Base-by-base conservation (phyloP, 2,797 vertebrate species). In the Botia kubotai region DNA sequence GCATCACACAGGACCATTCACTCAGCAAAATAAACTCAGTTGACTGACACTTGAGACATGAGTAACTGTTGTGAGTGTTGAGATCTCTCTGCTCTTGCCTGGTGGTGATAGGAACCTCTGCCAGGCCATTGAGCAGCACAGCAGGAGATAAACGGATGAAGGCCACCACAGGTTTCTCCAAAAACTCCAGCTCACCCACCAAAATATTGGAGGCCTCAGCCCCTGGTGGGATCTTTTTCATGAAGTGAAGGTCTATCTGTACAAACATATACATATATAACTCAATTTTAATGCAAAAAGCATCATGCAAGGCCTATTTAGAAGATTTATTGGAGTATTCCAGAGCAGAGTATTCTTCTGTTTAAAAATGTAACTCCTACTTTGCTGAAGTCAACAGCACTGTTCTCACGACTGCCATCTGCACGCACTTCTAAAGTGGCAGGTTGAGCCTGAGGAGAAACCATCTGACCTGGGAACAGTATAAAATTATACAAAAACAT, bases 221-320 rank as follows among this genome's bases (percentile, higher is more conserved):
- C 29, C 98, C 98, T 8, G 97, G 96, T 26, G 98, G 98, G 82
- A 99, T 99, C 93, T 99, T 99, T 91, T 99, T 99, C 98, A 99
- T 99, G 89, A 99, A 99, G 92, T 99, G 98, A 29, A 99, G 94
- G 90, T 99, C 98, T 87, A 99, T 97, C 98, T 99, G 79, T 29
- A 83, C 17, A 72, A 11, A 79, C 60, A 58, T 43, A 75, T 70
- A 29, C 55, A 82, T 7, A 4, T 23, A 26, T 60, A 21, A 57
- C 17, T 10, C n/a, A 57, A 43, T 43, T 43, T 43, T 6, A 7
- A 43, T 33, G 23, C 23, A 26, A 26, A 26, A 26, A 26, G 23
- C 23, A 26, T 26, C 23, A 33, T 33, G 33, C 33, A 33, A 3
- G 4, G 33, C 39, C 39, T 43, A 43, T 43, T 43, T 43, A 43